Conservation (phyloP, 2,888 invertebrate species). For the Hypercompe scribonia region DNA sequence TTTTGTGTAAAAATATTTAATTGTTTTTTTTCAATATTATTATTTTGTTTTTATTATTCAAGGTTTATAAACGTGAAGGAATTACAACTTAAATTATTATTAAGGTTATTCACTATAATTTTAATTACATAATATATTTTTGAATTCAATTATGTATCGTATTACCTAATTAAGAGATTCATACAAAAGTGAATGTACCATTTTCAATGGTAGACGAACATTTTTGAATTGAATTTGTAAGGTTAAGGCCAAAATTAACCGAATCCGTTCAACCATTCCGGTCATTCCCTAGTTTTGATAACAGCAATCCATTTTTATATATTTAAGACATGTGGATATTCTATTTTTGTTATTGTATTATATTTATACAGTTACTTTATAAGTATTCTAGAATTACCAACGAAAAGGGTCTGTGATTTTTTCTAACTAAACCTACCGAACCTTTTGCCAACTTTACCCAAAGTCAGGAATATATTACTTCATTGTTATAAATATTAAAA, state of each 20-base stretch:
- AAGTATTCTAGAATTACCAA: neutral
- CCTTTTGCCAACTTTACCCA: neutral
- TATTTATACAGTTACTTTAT: neutral
- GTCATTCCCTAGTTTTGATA: no score
- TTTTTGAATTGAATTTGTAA: neutral
- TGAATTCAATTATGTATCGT: no score
- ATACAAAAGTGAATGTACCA: neutral
- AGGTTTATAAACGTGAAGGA: neutral
- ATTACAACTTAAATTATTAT: neutral
- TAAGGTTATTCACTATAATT: neutral
- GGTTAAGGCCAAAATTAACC: no score
- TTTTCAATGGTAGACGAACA: neutral
- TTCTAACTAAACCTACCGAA: neutral
- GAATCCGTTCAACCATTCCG: no score
- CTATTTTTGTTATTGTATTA: neutral
- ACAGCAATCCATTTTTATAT: no score
- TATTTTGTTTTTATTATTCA: neutral
- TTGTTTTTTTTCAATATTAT: neutral
- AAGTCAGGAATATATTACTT: neutral
- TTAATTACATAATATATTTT: neutral
- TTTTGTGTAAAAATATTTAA: neutral
- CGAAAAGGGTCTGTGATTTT: neutral
- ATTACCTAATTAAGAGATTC: no score
- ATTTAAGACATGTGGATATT: no score
- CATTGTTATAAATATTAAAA: neutral